Evolutionary conservation across 1,140 invertebrate genomes (phyloP).

Genomic region (Campoletis sonorensis): DNA sequence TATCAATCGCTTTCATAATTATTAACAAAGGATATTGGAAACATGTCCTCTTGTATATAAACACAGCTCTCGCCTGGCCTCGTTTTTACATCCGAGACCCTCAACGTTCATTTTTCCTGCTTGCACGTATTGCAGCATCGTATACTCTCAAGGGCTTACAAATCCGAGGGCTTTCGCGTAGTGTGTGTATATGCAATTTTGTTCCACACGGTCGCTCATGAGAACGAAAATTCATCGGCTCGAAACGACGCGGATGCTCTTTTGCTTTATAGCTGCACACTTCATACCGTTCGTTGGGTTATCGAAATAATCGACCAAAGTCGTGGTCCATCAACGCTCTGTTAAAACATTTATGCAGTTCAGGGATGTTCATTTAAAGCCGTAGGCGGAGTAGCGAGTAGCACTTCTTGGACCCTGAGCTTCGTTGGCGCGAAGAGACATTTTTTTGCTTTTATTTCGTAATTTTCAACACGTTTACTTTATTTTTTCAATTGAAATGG

Average conservation of each 20-base stretch:
- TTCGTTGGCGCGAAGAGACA: too few relatives aligned
- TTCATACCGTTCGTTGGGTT: not conserved
- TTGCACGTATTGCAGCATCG: not conserved
- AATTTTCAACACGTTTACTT: too few relatives aligned
- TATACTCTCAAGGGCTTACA: not conserved
- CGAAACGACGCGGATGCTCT: constrained; percentile 37
- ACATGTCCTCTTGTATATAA: not conserved
- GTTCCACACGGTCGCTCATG: constrained; percentile 42
- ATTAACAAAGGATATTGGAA: not conserved
- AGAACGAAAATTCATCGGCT: constrained; percentile 40
- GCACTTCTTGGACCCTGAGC: too few relatives aligned
- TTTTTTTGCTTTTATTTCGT: too few relatives aligned
- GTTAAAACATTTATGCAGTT: not conserved
- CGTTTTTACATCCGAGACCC: constrained; percentile 10
- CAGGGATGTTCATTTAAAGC: too few relatives aligned
- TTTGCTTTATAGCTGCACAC: constrained; percentile 34
- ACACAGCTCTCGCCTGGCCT: not conserved
- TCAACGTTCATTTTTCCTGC: not conserved
- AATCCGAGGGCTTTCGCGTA: not conserved
- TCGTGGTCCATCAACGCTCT: constrained; percentile 4
- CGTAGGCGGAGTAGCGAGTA: too few relatives aligned
- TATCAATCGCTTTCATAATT: too few relatives aligned
- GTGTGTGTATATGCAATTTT: constrained; percentile 27
- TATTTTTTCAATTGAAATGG: too few relatives aligned
- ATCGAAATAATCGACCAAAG: constrained; percentile 8